Evolutionary conservation across 1,140 invertebrate genomes (phyloP).

Genomic region (Euwallacea similis): DNA sequence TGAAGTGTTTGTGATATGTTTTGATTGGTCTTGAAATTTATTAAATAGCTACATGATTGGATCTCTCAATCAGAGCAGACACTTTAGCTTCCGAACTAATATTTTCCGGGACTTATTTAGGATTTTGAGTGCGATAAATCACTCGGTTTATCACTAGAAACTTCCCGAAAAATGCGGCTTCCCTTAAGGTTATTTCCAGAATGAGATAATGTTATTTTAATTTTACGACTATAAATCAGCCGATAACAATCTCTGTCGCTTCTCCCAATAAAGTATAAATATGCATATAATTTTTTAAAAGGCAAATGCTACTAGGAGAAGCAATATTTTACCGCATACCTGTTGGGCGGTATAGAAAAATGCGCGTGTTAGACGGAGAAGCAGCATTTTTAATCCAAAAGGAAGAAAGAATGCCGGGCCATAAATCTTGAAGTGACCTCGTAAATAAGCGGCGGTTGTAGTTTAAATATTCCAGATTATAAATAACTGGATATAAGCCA

Average conservation of each 20-base stretch:
- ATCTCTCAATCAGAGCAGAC: conserved; percentile 15
- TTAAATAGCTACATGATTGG: conserved; percentile 22
- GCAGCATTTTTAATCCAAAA: conserved; percentile 51
- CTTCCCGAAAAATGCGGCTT: conserved; percentile 15
- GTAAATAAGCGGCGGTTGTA: conserved; percentile 56
- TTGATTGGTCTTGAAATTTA: conserved; percentile 20
- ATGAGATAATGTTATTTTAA: conserved; percentile 38
- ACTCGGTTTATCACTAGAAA: background rate
- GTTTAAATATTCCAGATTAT: conserved; percentile 56
- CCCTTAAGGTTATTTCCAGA: conserved; percentile 23
- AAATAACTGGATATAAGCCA: conserved; percentile 52
- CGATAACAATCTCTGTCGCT: conserved; percentile 45
- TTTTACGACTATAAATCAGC: conserved; percentile 40
- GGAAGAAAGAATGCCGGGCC: conserved; percentile 51
- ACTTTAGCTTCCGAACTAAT: background rate
- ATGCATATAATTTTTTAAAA: conserved; percentile 47
- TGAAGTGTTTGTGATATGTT: conserved; percentile 21
- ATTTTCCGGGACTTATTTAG: background rate
- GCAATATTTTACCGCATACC: conserved; percentile 49
- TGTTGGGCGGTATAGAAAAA: conserved; percentile 51
- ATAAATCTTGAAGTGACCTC: conserved; percentile 55
- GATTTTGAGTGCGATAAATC: background rate
- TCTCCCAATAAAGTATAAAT: conserved; percentile 47
- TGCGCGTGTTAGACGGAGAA: conserved; percentile 40
- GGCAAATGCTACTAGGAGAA: conserved; percentile 46